Base-by-base conservation (phyloP, 2,888 invertebrate genomes). In the Punctoribates punctum region DNA sequence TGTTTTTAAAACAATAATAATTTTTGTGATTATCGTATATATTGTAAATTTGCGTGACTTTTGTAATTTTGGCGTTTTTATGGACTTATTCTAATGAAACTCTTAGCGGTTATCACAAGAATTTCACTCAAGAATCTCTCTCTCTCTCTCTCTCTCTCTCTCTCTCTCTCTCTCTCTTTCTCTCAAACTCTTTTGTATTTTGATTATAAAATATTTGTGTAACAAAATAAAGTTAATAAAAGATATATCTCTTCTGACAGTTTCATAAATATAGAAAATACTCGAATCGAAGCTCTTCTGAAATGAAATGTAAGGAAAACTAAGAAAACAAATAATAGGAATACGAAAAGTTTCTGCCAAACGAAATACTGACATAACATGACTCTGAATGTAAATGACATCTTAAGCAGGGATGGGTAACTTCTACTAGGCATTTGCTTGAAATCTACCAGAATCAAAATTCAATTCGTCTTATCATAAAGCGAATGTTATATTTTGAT, bases 11-110 rank as follows among this genome's bases (percentile, higher is more conserved):
- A 54, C 8, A 34, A 34, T 34, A 34, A 34, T 34, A 34, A 54
- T n/a, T 5, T 57, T 57, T 57, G 5, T 6, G 57, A 57, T 57
- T 57, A 57, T 54, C 6, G 25, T n/a, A 25, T 29, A 27, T 62
- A 62, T 62, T 62, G 62, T 62, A 62, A 62, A 62, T 62, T 62
- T 62, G 62, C 62, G 62, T 62, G 62, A 62, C 62, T 62, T 62
- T 62, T 27, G 15, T 62, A 62, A 62, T 62, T 62, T 17, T 62
- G 27, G 29, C 2, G 27, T 20, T 54, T 48, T 62, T 62, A 62
- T 62, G 27, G 29, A 62, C 62, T 27, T 15, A 54, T 54, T 62
- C 25, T 57, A 4, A 23, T 25, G 4, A 57, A 13, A n/a, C 11
- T 13, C 20, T 20, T 23, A 6, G 57, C 20, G 57, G 57, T 57